Conservation (phyloP, 35 echinoderm and acorn worm species). For the Heliocidaris erythrogramma region DNA sequence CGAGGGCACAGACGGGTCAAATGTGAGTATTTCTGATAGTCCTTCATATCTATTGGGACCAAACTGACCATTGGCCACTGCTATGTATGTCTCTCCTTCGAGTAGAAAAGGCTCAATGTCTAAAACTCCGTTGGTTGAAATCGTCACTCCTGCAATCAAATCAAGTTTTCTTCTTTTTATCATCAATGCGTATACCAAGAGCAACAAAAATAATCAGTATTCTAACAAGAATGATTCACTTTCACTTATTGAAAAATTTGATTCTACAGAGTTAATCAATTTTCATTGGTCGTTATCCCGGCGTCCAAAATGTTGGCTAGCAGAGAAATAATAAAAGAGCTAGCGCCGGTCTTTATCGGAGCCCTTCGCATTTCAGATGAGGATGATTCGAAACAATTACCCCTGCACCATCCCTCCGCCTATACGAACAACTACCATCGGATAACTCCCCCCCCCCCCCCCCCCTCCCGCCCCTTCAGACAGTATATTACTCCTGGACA, state of each 20-base stretch:
- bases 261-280: neutral
- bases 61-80: neutral
- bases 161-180: neutral
- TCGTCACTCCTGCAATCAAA: neutral
- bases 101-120: slow-evolving; percentile 33
- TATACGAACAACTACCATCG: too few species aligned
- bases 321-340: too few species aligned
- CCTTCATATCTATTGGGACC: neutral
- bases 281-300: too few species aligned
- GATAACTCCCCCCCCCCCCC: too few species aligned
- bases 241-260: neutral
- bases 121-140: neutral
- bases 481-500: too few species aligned
- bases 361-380: too few species aligned
- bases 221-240: neutral
- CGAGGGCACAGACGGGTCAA: slow-evolving; percentile 32
- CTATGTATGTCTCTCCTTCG: slow-evolving; percentile 16
- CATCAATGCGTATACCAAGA: neutral
- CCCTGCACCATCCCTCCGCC: too few species aligned
- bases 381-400: too few species aligned
- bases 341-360: too few species aligned
- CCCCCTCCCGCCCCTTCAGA: too few species aligned
- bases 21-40: neutral
- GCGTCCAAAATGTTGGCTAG: too few species aligned
- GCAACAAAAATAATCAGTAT: too few species aligned